These are phyloP conservation scores for Hexactinellida sp. DNA, from an alignment of 37 sponge, comb jelly and placozoan genomes.

Conservation along the genomic window DNA sequence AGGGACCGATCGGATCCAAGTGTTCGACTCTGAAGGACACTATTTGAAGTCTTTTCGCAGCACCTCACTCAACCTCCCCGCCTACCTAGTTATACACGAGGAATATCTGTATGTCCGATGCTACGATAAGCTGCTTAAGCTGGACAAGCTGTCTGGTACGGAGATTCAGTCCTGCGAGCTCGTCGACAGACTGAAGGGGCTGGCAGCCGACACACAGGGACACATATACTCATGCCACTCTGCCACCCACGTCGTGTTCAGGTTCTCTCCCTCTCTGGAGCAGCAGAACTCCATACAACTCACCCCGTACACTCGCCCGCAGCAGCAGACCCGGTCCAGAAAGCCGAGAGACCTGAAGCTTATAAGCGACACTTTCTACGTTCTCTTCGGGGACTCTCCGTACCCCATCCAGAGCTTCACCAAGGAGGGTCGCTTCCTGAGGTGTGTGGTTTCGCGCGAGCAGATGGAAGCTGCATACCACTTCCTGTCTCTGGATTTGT, in stretches of 20 bases:
- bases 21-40: neutral
- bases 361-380: neutral
- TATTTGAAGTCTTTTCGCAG: neutral
- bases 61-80: neutral
- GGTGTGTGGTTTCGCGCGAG: neutral
- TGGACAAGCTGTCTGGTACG: neutral
- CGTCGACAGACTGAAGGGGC: neutral
- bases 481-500: neutral
- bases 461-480: constrained; percentile 7
- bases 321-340: neutral
- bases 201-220: neutral
- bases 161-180: neutral
- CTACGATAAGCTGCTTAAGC: neutral
- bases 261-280: neutral
- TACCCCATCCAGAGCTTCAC: constrained; percentile 8
- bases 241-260: neutral
- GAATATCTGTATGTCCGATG: neutral
- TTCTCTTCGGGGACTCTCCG: neutral
- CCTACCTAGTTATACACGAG: neutral
- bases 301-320: neutral
- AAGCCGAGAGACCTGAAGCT: neutral
- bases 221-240: neutral
- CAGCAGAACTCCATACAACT: neutral
- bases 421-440: neutral
- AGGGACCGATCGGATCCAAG: neutral